These are phyloP conservation scores for Labeo rohita DNA, from an alignment of 2,113 vertebrate genomes.

Conservation along the genomic window DNA sequence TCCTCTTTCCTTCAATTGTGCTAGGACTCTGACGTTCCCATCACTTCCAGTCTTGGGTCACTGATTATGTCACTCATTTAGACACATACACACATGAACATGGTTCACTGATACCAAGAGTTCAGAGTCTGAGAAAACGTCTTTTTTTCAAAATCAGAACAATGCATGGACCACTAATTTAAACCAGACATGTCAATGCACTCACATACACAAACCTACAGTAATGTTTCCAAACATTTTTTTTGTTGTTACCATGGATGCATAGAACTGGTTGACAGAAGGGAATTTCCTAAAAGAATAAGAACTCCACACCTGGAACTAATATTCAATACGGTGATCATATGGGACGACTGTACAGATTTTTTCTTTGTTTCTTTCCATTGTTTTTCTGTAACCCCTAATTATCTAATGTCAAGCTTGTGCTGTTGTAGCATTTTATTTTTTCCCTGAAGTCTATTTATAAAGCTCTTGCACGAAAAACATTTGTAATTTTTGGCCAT, in stretches of 20 bases:
- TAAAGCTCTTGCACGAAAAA: background rate
- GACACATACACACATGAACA: background rate
- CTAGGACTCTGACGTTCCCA: conserved; percentile 28
- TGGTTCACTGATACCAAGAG: background rate
- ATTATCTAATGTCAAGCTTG: background rate
- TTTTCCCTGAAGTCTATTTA: background rate
- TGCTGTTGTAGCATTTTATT: conserved; percentile 3
- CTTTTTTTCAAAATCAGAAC: background rate
- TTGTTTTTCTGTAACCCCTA: background rate
- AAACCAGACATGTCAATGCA: conserved; percentile 37
- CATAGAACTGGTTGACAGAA: conserved; percentile 28
- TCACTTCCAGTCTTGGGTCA: conserved; percentile 36
- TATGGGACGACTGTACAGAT: background rate
- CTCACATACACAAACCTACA: conserved; percentile 2
- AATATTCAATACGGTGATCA: conserved; percentile 27
- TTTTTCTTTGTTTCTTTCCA: conserved; percentile 2
- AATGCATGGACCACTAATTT: conserved; percentile 34
- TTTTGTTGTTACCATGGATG: conserved; percentile 35
- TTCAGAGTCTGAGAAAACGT: conserved; percentile 23
- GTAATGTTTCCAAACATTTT: conserved; percentile 29
- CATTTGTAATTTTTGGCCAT: background rate
- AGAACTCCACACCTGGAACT: conserved; percentile 23
- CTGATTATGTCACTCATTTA: background rate
- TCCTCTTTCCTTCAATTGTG: conserved; percentile 47
- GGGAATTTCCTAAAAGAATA: conserved; percentile 30